Base-by-base conservation (phyloP, 1,140 invertebrate genomes). In the Cyclina sinensis region DNA sequence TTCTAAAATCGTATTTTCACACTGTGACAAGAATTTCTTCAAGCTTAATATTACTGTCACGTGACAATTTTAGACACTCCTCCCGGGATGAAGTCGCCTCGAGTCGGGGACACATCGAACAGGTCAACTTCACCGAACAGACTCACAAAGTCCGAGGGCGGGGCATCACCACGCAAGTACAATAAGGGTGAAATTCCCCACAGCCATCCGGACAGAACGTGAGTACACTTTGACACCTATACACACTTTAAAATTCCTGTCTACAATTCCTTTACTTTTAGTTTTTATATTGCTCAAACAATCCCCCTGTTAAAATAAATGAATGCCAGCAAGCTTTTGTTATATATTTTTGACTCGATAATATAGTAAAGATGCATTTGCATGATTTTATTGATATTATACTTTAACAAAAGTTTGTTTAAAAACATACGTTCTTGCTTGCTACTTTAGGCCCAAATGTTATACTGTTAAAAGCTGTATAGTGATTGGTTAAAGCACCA, bases 151-250 rank as follows among this genome's bases (percentile, higher is more conserved):
- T 88, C 86, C 7, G 86, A 88, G 43, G 48, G 48, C 11, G 14
- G 39, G 5, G 30, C 43, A 1, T 88, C 86, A 18, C 86, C 86
- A 9, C 27, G 86, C 12, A 88, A 88, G 39, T 88, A 81, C 37
- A 46, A 68, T 0, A 68, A 70, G 35, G 86, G 86, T 27, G 76
- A 88, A 30, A 81, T 88, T 24, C 86, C 86, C 3, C 86, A 88
- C 48, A 57, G 57, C 2, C 86, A 88, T 27, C 86, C 86, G 14
- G 86, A 88, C 35, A 79, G 86, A 88, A 80, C 86, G 86, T 88
- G 54, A 88, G 76, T 86, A 68, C 70, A 21, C 27, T 9, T 11
- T 62, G 51, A 46, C 7, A n/a, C n/a, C n/a, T n/a, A n/a, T n/a
- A n/a, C n/a, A n/a, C n/a, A n/a, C n/a, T n/a, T n/a, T n/a, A n/a